Conservation (phyloP, 2,797 vertebrate genomes). For the Mormyrus proboscirostris region DNA sequence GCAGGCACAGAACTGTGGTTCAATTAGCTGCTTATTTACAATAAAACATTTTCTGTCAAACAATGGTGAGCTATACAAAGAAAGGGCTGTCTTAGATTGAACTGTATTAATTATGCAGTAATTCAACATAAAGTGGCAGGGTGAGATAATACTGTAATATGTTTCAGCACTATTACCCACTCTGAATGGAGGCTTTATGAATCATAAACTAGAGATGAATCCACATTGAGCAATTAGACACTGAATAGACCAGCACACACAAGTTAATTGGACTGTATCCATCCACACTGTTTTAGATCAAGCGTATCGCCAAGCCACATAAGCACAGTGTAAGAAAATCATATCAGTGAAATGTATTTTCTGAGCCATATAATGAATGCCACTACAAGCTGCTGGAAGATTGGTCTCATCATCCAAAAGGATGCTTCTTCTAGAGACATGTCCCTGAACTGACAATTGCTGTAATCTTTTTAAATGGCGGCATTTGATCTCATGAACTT, state of each 20-base stretch:
- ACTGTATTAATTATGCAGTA: neutral
- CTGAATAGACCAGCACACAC: neutral
- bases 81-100: neutral
- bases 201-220: neutral
- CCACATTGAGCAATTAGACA: slow-evolving; percentile 7
- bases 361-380: neutral
- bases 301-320: neutral
- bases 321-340: neutral
- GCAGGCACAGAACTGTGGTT: neutral
- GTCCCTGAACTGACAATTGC: neutral
- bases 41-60: neutral
- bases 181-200: neutral
- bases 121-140: neutral
- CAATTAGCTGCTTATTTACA: neutral
- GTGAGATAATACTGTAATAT: neutral
- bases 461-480: neutral
- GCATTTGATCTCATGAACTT: neutral
- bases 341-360: neutral
- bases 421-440: neutral
- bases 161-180: neutral
- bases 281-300: neutral
- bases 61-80: neutral
- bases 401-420: neutral
- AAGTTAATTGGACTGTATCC: neutral
- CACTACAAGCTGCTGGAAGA: neutral